Base-by-base conservation (phyloP, 2,113 vertebrate species). In the Nesospiza acunhae region DNA sequence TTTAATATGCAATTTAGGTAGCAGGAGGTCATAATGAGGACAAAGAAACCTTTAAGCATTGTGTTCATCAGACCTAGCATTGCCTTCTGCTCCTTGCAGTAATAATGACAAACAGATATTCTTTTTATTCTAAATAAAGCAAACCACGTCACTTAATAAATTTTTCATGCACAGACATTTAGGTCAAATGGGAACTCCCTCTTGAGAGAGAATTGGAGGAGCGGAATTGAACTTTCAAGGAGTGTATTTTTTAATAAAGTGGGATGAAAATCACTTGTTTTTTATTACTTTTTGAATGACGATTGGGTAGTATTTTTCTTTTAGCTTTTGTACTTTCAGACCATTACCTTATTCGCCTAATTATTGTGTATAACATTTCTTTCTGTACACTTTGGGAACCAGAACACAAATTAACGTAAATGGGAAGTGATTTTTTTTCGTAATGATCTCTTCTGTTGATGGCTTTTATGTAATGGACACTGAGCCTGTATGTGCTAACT, bases 61-160 rank as follows among this genome's bases (percentile, higher is more conserved):
- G 30, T 74, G 49, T 80, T 93, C 47, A 82, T 91, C 62, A 89
- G 78, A 92, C 59, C 41, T 89, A 79, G 56, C 52, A 19, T 83
- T 96, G 75, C 87, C 62, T 90, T 90, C 77, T 94, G 41, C 53
- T 95, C 77, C 58, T 80, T 95, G 66, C 79, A 87, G 69, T 93
- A 97, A 85, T 90, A 90, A 93, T 74, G 58, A 50, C 50, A 82
- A 96, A 87, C 31, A 94, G 62, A 83, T 91, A 94, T 49, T 95
- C 70, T 73, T 96, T 95, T 91, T 80, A 72, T 88, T 96, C 79
- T 95, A 96, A 96, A 93, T 94, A 93, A 94, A 96, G 84, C 18
- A 93, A 95, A 93, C 35, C 39, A 69, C 41, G 49, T 83, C 59
- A 94, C 60, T 94, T 94, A 95, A 94, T 94, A 95, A 76, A 90